Conservation (phyloP, 2,797 vertebrate species). For the Sebastes hopkinsi region DNA sequence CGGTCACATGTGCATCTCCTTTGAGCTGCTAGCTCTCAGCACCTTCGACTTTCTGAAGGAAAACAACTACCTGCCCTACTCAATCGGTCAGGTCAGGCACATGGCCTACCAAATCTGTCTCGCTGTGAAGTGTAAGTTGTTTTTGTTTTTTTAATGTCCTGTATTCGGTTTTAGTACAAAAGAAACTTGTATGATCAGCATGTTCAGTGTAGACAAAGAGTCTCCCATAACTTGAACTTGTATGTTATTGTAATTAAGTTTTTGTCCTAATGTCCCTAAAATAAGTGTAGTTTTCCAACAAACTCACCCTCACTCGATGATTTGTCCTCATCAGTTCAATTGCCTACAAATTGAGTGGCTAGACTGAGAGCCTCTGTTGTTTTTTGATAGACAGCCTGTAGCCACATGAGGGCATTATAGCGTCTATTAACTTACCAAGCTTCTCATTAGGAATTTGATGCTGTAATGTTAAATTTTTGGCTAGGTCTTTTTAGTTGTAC, state of each 20-base stretch:
- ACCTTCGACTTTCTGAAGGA: constrained; percentile 99
- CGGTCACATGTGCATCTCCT: constrained; percentile 98
- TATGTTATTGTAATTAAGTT: not conserved
- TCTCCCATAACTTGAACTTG: not conserved
- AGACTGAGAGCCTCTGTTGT: not conserved
- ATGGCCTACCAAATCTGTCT: constrained; percentile 98
- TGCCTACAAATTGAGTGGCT: not conserved
- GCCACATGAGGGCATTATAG: constrained; percentile 42
- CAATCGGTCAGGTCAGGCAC: constrained; percentile 94
- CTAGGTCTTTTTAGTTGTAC: not conserved
- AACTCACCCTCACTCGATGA: not conserved
- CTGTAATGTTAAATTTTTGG: not conserved
- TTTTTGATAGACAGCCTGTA: constrained; percentile 2
- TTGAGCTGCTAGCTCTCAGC: constrained; percentile 97
- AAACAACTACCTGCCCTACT: constrained; percentile 98
- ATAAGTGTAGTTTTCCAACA: not conserved
- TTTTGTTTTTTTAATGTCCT: not conserved
- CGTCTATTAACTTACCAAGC: not conserved
- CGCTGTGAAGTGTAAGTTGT: constrained; percentile 94
- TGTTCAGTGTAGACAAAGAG: not conserved
- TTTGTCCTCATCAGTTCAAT: not conserved
- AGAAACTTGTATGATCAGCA: not conserved
- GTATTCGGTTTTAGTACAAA: not conserved
- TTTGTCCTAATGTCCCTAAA: not conserved
- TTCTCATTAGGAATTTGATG: not conserved